Conservation (phyloP, 2,888 invertebrate species). For the Alloscopus bannaensis region DNA sequence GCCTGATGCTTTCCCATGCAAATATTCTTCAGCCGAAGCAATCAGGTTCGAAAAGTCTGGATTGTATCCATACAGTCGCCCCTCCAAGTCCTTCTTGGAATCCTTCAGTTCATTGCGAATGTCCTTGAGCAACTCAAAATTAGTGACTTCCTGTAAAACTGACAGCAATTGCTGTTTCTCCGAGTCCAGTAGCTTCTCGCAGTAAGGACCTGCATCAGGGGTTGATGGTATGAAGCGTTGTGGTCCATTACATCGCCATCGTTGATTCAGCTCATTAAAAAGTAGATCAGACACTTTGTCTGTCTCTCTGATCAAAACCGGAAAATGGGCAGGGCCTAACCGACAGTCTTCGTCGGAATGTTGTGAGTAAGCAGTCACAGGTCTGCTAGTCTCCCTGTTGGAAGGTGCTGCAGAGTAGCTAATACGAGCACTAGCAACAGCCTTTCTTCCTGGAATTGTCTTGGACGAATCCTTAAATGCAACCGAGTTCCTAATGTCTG, state of each 20-base stretch:
- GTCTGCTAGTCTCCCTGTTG: not conserved
- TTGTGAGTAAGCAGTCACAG: conserved; percentile 11
- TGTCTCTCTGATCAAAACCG: not conserved
- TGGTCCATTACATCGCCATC: conserved; percentile 44
- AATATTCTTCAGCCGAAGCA: conserved; percentile 49
- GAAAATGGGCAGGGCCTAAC: not conserved
- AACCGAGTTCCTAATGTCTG: conserved; percentile 24
- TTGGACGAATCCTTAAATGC: conserved; percentile 29
- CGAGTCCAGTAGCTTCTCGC: conserved; percentile 18
- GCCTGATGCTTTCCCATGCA: conserved; percentile 52
- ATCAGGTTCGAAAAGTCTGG: conserved; percentile 49
- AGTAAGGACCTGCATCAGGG: conserved; percentile 38
- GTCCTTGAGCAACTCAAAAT: conserved; percentile 51
- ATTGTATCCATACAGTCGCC: conserved; percentile 45
- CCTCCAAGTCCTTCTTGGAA: conserved; percentile 52
- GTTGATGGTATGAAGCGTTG: conserved; percentile 28
- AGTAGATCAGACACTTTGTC: conserved; percentile 44
- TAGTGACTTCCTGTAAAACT: conserved; percentile 39
- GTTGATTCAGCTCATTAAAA: conserved; percentile 45
- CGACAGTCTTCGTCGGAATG: conserved; percentile 1
- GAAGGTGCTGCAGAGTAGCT: not conserved
- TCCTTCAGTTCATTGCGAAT: conserved; percentile 52
- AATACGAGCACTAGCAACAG: not conserved
- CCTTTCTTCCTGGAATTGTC: not conserved
- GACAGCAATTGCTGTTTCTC: conserved; percentile 48